Evolutionary conservation across 2,888 invertebrate species (phyloP).

Genomic region (Biston betularia): DNA sequence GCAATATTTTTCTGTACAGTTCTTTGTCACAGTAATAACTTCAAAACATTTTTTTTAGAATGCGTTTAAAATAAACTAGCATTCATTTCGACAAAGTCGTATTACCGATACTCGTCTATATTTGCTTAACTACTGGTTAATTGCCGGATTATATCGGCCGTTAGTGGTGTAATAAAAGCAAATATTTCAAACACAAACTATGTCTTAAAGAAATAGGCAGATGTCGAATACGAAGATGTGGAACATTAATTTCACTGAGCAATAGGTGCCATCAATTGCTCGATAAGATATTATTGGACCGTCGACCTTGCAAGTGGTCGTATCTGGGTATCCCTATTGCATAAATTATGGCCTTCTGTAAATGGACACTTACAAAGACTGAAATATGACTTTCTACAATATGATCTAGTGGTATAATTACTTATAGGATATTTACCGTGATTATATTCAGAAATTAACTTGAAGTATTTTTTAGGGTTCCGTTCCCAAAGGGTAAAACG

Average conservation of each 20-base stretch:
- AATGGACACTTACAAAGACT: background rate
- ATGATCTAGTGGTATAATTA: too few relatives aligned
- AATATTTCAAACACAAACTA: slow-evolving; percentile 23
- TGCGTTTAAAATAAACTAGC: background rate
- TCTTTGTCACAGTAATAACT: background rate
- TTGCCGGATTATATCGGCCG: slow-evolving; percentile 21
- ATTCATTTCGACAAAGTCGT: slow-evolving; percentile 10
- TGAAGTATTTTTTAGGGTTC: too few relatives aligned
- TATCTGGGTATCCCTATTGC: slow-evolving; percentile 12
- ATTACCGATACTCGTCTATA: background rate
- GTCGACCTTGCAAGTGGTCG: slow-evolving; percentile 27
- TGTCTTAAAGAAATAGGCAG: slow-evolving; percentile 11
- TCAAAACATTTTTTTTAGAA: too few relatives aligned
- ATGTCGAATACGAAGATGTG: slow-evolving; percentile 26
- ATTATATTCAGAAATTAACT: too few relatives aligned
- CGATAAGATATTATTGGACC: background rate
- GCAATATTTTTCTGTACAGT: background rate
- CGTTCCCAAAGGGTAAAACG: too few relatives aligned
- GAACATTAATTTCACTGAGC: slow-evolving; percentile 27
- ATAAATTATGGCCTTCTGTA: slow-evolving; percentile 8
- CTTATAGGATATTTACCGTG: too few relatives aligned
- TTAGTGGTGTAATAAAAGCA: slow-evolving; percentile 29
- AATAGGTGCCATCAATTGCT: slow-evolving; percentile 9
- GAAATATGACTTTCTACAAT: background rate
- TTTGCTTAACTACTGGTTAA: slow-evolving; percentile 26